Evolutionary conservation across 2,888 invertebrate species (phyloP).

Genomic region (Andrena minutula): DNA sequence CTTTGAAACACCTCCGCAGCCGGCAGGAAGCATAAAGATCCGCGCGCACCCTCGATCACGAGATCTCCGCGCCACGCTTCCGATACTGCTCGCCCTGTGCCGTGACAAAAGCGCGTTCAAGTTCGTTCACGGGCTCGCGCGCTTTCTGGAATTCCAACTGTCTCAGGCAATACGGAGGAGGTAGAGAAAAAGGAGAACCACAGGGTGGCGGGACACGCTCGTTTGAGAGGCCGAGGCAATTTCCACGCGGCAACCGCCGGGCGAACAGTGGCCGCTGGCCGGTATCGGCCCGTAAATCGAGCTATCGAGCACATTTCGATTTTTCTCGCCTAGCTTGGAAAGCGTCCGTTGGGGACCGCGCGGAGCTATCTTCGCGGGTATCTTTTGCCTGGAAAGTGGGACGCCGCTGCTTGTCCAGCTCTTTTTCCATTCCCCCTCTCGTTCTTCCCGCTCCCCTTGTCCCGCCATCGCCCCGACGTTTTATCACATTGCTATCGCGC

Average conservation of each 20-base stretch:
- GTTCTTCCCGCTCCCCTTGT: background rate
- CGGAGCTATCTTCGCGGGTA: conserved; percentile 65
- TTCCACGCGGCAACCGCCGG: conserved; percentile 13
- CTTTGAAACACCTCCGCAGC: too few relatives aligned
- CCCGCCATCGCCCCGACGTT: conserved; percentile 33
- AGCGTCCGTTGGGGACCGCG: conserved; percentile 51
- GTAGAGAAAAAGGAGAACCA: background rate
- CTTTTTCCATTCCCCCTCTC: conserved; percentile 34
- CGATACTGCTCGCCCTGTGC: too few relatives aligned
- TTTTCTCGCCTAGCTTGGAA: conserved; percentile 61
- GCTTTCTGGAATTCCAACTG: background rate
- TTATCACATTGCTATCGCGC: conserved; percentile 71
- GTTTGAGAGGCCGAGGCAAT: conserved; percentile 9
- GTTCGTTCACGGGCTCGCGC: background rate
- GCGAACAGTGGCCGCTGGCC: conserved; percentile 42
- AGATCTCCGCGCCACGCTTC: too few relatives aligned
- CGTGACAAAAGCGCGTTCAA: too few relatives aligned
- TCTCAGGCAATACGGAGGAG: background rate
- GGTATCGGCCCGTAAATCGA: conserved; percentile 48
- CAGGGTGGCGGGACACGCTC: background rate
- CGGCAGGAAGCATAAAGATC: too few relatives aligned
- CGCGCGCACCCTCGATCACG: too few relatives aligned
- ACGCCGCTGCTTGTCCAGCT: conserved; percentile 60
- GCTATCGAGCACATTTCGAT: conserved; percentile 60
- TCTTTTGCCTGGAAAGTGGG: conserved; percentile 71